Percentiles rank a stretch among this genome's conserved stretches.
phyloP scores from a whole-genome alignment of 1,140 invertebrate genomes.

The Apolygus lucorum region DNA sequence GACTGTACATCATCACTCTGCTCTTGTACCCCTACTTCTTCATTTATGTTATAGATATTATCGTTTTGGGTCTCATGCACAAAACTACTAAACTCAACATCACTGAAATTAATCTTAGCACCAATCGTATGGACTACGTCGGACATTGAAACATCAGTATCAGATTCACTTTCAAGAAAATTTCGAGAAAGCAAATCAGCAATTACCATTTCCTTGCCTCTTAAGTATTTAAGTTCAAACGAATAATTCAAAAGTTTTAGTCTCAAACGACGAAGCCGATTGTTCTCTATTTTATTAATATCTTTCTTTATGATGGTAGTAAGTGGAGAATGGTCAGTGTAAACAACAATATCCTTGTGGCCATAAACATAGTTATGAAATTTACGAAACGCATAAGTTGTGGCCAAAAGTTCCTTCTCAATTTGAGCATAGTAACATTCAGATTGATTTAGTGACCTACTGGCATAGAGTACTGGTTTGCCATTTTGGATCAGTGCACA shows the following conservation, averaged over 20 bases:
- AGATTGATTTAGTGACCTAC: slow-evolving; percentile 30
- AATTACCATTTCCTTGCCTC: slow-evolving; percentile 41
- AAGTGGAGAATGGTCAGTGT: slow-evolving; percentile 33
- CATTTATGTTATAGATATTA: too few species aligned
- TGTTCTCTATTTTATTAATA: slow-evolving; percentile 38
- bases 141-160: slow-evolving; percentile 29
- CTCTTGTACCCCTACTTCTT: too few species aligned
- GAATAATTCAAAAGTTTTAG: slow-evolving; percentile 36
- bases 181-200: slow-evolving; percentile 40
- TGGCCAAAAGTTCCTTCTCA: slow-evolving; percentile 31
- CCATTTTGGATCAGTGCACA: slow-evolving; percentile 32
- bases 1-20: too few species aligned
- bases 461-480: slow-evolving; percentile 38
- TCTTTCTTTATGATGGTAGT: slow-evolving; percentile 38
- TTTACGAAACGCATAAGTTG: slow-evolving; percentile 32
- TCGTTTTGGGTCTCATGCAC: slow-evolving; percentile 34
- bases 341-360: slow-evolving; percentile 21
- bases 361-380: slow-evolving; percentile 34
- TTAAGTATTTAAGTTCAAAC: slow-evolving; percentile 36
- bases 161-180: slow-evolving; percentile 32
- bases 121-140: slow-evolving; percentile 30
- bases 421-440: slow-evolving; percentile 34
- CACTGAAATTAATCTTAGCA: slow-evolving; percentile 26
- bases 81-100: slow-evolving; percentile 34
- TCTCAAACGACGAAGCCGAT: too few species aligned